Evolutionary conservation across 2,797 vertebrate genomes (phyloP).

Genomic region (Urocyon cinereoargenteus): DNA sequence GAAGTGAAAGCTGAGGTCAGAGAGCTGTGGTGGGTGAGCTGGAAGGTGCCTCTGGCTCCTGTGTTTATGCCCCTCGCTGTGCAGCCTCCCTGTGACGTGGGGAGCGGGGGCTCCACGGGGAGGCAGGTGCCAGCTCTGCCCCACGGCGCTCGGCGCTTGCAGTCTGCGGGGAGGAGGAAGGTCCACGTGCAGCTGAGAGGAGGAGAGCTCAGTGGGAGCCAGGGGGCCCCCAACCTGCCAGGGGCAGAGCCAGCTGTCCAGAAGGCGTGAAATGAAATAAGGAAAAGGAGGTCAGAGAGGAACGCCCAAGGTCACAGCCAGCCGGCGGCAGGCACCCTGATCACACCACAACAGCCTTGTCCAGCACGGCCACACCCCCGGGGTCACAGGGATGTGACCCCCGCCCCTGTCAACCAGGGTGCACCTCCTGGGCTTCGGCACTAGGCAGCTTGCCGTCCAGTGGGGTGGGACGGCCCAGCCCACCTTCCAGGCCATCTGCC

Average conservation of each 20-base stretch:
- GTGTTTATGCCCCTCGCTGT: background rate
- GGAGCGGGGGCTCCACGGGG: background rate
- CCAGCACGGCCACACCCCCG: background rate
- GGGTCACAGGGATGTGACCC: background rate
- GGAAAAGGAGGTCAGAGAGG: background rate
- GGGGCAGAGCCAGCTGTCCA: background rate
- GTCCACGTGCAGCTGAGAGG: background rate
- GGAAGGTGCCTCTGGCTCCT: background rate
- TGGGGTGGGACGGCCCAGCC: background rate
- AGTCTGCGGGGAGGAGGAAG: background rate
- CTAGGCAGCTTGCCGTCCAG: background rate
- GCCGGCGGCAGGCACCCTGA: no score
- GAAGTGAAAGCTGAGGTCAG: background rate
- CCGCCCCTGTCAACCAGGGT: no score
- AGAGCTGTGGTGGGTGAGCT: background rate
- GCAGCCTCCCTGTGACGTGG: background rate
- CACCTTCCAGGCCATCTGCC: background rate
- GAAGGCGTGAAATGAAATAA: background rate
- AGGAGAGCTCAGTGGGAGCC: background rate
- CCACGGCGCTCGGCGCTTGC: background rate
- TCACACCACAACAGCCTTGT: background rate
- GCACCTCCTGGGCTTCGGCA: background rate
- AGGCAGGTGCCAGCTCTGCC: rapidly evolving
- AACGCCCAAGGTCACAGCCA: background rate
- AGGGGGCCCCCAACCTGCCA: rapidly evolving